Evolutionary conservation across 2,888 invertebrate species (phyloP).

Genomic region (Temnothorax rugatulus): DNA sequence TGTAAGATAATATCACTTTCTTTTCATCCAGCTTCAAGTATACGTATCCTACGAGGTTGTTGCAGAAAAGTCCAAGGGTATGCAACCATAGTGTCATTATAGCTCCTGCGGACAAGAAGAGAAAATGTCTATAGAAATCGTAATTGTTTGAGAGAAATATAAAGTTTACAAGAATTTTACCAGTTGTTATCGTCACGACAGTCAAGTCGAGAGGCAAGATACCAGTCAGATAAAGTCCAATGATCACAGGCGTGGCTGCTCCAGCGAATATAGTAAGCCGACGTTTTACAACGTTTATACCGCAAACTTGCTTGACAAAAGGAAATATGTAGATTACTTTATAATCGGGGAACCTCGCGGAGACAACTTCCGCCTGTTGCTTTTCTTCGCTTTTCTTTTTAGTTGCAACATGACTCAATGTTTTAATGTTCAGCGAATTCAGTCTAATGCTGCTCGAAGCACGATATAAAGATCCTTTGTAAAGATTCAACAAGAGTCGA

Average conservation of each 20-base stretch:
- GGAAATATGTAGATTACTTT: slow-evolving; percentile 72
- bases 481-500: slow-evolving; percentile 13
- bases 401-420: not conserved
- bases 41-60: slow-evolving; percentile 74
- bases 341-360: slow-evolving; percentile 70
- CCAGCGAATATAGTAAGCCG: slow-evolving; percentile 42
- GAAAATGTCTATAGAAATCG: not conserved
- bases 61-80: slow-evolving; percentile 59
- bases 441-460: not conserved
- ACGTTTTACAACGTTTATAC: slow-evolving; percentile 68
- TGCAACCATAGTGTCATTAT: slow-evolving; percentile 39
- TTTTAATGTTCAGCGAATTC: not conserved
- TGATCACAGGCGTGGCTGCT: slow-evolving; percentile 28
- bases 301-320: slow-evolving; percentile 29
- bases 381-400: slow-evolving; percentile 1
- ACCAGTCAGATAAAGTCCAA: slow-evolving; percentile 10
- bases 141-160: not conserved
- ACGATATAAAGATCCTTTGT: slow-evolving; percentile 4
- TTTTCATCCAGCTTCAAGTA: slow-evolving; percentile 69
- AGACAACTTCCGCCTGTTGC: slow-evolving; percentile 32
- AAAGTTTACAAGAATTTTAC: slow-evolving; percentile 62
- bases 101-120: slow-evolving; percentile 61
- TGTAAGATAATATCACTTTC: slow-evolving; percentile 71
- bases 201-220: not conserved
- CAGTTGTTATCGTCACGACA: not conserved